Percentiles rank a stretch among this genome's conserved stretches.
Conservation (phyloP, 1,140 invertebrate genomes). For the Tyrophagus putrescentiae region DNA sequence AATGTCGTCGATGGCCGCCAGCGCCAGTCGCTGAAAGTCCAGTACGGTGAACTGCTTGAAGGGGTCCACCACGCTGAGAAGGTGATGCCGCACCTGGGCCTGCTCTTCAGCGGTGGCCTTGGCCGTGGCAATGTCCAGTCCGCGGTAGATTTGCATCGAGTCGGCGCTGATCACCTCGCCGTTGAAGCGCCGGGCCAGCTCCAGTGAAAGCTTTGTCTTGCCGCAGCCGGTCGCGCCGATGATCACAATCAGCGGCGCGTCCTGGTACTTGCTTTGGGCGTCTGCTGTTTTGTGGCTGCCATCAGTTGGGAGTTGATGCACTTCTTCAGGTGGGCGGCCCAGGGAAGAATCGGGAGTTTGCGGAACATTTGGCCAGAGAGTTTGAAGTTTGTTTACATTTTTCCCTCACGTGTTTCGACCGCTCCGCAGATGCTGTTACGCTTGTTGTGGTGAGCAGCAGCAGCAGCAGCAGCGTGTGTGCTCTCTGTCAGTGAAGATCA, state of each 20-base stretch:
- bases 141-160: conserved; percentile 97
- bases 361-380: background rate
- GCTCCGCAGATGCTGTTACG: too few relatives aligned
- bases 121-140: conserved; percentile 85
- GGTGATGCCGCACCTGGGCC: conserved; percentile 59
- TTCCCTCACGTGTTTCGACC: background rate
- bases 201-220: conserved; percentile 87
- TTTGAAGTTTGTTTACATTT: background rate
- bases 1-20: conserved; percentile 66
- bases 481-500: too few relatives aligned
- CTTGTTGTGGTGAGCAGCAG: too few relatives aligned
- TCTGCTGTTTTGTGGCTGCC: background rate
- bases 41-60: conserved; percentile 61
- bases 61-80: conserved; percentile 73
- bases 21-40: conserved; percentile 61
- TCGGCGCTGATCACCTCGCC: conserved; percentile 98
- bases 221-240: conserved; percentile 88
- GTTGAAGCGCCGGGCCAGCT: conserved; percentile 66
- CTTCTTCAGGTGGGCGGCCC: background rate
- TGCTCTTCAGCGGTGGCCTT: conserved; percentile 77
- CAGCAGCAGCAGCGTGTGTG: too few relatives aligned
- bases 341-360: background rate
- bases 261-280: background rate
- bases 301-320: background rate
- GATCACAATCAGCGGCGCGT: conserved; percentile 57